Evolutionary conservation across 1,140 invertebrate species (phyloP).

Genomic region (Pogonomyrmex californicus): DNA sequence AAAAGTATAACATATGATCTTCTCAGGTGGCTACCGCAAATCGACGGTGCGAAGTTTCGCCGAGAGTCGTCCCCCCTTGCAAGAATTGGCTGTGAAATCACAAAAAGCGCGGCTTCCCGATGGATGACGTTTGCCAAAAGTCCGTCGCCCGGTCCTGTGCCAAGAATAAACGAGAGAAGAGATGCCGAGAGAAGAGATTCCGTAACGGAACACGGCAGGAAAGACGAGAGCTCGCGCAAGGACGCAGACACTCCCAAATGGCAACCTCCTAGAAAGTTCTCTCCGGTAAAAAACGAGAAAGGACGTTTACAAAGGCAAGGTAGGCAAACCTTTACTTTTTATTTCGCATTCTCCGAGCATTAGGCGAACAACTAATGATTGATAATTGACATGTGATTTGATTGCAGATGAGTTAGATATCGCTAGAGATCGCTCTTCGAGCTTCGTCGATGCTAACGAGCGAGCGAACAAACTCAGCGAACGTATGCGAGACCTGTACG

Average conservation of each 20-base stretch:
- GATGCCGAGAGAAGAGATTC: conserved; percentile 56
- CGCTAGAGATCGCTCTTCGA: conserved; percentile 14
- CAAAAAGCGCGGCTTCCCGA: conserved; percentile 64
- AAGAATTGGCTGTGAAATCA: conserved; percentile 69
- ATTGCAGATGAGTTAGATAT: conserved; percentile 55
- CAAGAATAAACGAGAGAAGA: conserved; percentile 31
- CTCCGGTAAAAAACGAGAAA: conserved; percentile 38
- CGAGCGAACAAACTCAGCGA: conserved; percentile 71
- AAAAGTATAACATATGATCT: neutral
- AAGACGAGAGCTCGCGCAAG: conserved; percentile 16
- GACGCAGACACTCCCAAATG: conserved; percentile 64
- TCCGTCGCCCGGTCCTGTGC: conserved; percentile 68
- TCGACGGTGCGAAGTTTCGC: conserved; percentile 67
- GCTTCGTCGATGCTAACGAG: conserved; percentile 56
- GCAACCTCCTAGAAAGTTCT: conserved; percentile 74
- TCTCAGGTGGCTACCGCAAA: conserved; percentile 75
- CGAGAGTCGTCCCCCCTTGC: conserved; percentile 69
- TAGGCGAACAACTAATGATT: neutral
- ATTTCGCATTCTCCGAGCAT: neutral
- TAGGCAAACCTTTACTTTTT: neutral
- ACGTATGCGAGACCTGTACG: conserved; percentile 80
- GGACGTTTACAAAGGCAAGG: conserved; percentile 45
- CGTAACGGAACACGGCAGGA: conserved; percentile 18
- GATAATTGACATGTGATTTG: neutral
- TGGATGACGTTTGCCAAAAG: conserved; percentile 78